phyloP scores from a whole-genome alignment of 2,797 vertebrate species.

The Scyliorhinus canicula region DNA sequence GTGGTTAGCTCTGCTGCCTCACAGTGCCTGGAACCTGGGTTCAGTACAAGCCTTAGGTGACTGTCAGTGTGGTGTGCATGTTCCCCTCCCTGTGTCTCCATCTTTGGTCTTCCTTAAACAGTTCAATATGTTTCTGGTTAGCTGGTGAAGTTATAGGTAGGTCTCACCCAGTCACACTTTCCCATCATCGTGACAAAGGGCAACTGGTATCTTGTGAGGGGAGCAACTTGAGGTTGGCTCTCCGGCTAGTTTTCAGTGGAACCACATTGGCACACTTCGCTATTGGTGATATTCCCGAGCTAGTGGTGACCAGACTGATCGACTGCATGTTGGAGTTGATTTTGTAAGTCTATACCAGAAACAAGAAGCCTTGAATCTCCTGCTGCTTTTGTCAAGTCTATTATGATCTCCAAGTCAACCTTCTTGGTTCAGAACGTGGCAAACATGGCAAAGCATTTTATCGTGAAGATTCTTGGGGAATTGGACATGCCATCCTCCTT shows the following conservation, averaged over 20 bases:
- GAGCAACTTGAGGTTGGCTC: background rate
- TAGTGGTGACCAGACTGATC: background rate
- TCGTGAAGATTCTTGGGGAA: background rate
- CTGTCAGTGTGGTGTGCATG: no score
- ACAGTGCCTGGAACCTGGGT: no score
- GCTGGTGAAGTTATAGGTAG: no score
- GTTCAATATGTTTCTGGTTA: no score
- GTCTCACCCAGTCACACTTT: no score
- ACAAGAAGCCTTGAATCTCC: background rate
- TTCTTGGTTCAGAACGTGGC: background rate
- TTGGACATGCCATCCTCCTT: background rate
- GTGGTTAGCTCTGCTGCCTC: no score
- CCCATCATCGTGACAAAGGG: background rate
- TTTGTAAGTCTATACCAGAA: no score
- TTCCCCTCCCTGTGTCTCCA: no score
- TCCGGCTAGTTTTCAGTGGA: background rate
- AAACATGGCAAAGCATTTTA: background rate
- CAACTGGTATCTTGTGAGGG: background rate
- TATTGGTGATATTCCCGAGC: background rate
- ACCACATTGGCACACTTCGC: background rate
- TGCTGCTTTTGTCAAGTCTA: background rate
- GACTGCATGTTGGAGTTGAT: background rate
- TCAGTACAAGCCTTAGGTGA: no score
- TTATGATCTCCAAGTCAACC: background rate
- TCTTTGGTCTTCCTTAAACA: no score